Percentiles rank a stretch among this genome's conserved stretches.
phyloP scores from a whole-genome alignment of 2,888 invertebrate genomes.

The Argyresthia albistria region DNA sequence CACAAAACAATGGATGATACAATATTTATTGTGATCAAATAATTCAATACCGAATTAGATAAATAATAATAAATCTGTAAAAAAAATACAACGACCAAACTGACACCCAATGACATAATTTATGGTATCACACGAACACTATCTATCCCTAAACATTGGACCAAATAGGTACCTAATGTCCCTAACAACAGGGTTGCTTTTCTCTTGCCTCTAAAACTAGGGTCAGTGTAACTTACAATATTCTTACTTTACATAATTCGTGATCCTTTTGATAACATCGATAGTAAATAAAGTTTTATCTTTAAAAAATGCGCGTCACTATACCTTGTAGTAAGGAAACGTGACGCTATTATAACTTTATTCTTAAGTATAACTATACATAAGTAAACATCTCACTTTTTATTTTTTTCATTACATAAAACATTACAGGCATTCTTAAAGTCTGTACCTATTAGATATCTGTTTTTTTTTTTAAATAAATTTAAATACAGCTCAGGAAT shows the following conservation, averaged over 20 bases:
- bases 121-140: too few relatives aligned
- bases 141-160: too few relatives aligned
- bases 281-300: not conserved
- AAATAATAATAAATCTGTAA: too few relatives aligned
- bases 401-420: too few relatives aligned
- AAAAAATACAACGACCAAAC: too few relatives aligned
- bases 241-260: slow-evolving; percentile 32
- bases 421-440: too few relatives aligned
- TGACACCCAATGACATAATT: too few relatives aligned
- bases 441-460: not conserved
- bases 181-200: too few relatives aligned
- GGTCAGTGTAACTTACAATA: slow-evolving; percentile 26
- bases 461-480: too few relatives aligned
- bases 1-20: slow-evolving; percentile 27
- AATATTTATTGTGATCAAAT: slow-evolving; percentile 51
- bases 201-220: slow-evolving; percentile 21
- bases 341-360: not conserved
- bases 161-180: too few relatives aligned
- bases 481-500: too few relatives aligned
- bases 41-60: slow-evolving; percentile 7
- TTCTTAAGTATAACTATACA: not conserved
- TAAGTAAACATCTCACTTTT: not conserved
- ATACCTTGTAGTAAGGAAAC: not conserved
- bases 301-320: not conserved
- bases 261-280: slow-evolving; percentile 20